Evolutionary conservation across 2,888 invertebrate genomes (phyloP).

Genomic region (Elegia similella): DNA sequence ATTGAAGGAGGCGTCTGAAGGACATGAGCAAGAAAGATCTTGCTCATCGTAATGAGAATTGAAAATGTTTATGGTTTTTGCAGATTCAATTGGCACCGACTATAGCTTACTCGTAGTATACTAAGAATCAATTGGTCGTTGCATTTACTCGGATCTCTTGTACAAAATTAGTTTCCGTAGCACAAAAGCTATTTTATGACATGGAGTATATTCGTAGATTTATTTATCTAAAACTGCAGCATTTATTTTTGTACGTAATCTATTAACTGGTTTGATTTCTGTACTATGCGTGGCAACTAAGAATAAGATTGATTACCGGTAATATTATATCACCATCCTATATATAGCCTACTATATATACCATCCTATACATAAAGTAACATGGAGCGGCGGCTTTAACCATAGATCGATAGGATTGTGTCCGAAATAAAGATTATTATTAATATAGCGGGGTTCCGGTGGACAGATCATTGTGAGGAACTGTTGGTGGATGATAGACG

Average conservation of each 20-base stretch:
- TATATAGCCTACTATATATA: too few relatives aligned
- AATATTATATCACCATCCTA: too few relatives aligned
- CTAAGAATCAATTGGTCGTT: slow-evolving; percentile 16
- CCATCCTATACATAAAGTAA: too few relatives aligned
- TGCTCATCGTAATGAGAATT: neutral
- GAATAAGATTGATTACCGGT: too few relatives aligned
- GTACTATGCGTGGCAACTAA: slow-evolving; percentile 14
- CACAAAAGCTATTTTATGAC: slow-evolving; percentile 20
- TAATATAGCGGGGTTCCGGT: too few relatives aligned
- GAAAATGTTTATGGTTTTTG: neutral
- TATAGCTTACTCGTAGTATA: slow-evolving; percentile 7
- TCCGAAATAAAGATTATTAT: too few relatives aligned
- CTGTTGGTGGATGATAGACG: too few relatives aligned
- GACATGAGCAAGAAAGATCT: too few relatives aligned
- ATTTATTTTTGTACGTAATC: slow-evolving; percentile 25
- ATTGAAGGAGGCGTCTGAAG: too few relatives aligned
- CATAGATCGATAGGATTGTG: too few relatives aligned
- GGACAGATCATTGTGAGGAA: too few relatives aligned
- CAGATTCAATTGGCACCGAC: neutral
- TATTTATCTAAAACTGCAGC: slow-evolving; percentile 18
- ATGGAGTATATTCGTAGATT: slow-evolving; percentile 21
- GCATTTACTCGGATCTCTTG: slow-evolving; percentile 27
- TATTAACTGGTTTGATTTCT: slow-evolving; percentile 16
- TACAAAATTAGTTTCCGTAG: slow-evolving; percentile 14
- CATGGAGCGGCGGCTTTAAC: too few relatives aligned